Evolutionary conservation across 2,113 vertebrate species (phyloP).

Genomic region (Papio anubis): DNA sequence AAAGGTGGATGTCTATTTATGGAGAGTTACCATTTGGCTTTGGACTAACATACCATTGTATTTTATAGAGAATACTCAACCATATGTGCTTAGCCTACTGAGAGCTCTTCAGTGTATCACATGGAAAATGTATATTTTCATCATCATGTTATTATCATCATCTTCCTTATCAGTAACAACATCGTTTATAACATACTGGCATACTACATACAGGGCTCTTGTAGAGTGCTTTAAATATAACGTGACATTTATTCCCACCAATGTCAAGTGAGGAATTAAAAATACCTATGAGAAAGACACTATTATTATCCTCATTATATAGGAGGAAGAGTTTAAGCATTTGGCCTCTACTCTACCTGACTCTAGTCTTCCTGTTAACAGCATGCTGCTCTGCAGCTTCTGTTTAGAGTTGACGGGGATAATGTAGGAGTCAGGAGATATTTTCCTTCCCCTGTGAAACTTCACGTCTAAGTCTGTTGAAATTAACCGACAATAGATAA

Average conservation of each 20-base stretch:
- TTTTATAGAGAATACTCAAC: background rate
- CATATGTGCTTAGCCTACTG: background rate
- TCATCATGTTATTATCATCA: background rate
- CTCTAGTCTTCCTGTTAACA: background rate
- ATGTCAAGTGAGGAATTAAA: background rate
- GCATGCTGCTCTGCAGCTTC: background rate
- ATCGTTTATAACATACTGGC: background rate
- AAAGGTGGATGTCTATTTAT: background rate
- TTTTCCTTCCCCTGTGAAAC: background rate
- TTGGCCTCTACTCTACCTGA: background rate
- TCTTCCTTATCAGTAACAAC: background rate
- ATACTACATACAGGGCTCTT: background rate
- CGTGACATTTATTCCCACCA: background rate
- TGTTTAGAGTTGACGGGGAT: background rate
- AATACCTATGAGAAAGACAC: background rate
- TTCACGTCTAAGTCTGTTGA: background rate
- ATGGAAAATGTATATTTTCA: background rate
- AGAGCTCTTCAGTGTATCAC: background rate
- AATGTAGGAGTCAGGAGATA: background rate
- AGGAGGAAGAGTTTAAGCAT: conserved; percentile 3
- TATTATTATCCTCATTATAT: background rate
- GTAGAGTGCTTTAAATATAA: background rate
- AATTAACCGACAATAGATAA: background rate
- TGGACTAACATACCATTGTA: background rate
- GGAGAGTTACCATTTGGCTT: background rate